These are phyloP conservation scores for Melanogrammus aeglefinus DNA, from an alignment of 2,797 vertebrate genomes.

Conservation along the genomic window DNA sequence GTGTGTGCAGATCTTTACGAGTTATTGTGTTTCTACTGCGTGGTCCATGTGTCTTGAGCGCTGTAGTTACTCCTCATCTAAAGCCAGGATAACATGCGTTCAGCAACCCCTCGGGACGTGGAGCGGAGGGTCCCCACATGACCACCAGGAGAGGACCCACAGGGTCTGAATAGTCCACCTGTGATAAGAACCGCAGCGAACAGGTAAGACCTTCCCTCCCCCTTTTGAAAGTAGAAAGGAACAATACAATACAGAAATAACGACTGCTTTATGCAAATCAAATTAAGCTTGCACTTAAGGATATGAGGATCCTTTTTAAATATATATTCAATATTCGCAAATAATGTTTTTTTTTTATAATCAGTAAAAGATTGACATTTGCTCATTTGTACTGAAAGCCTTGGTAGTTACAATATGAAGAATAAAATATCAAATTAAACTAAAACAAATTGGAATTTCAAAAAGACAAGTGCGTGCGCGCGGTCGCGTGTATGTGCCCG, in stretches of 20 bases:
- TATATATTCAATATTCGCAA: not conserved
- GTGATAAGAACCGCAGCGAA: constrained; percentile 36
- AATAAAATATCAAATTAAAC: not conserved
- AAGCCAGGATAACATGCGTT: constrained; percentile 34
- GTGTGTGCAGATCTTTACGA: not conserved
- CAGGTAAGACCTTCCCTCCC: constrained; percentile 57
- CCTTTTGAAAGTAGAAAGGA: not conserved
- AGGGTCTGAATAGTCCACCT: constrained; percentile 60
- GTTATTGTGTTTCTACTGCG: not conserved
- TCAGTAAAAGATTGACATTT: not conserved
- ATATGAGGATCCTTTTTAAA: not conserved
- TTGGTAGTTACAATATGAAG: not conserved
- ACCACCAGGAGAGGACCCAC: constrained; percentile 48
- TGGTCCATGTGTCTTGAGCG: not conserved
- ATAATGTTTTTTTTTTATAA: not conserved
- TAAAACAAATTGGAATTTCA: not conserved
- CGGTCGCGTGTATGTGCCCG: too few relatives aligned
- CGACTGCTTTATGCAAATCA: not conserved
- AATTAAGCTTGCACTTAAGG: not conserved
- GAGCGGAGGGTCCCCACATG: constrained; percentile 58
- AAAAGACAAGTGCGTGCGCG: not conserved
- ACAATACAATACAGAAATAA: not conserved
- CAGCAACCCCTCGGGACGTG: constrained; percentile 44
- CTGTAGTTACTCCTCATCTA: constrained; percentile 41
- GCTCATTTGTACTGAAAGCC: not conserved